Base-by-base conservation (phyloP, 2,113 vertebrate genomes). In the Antechinus stuartii region DNA sequence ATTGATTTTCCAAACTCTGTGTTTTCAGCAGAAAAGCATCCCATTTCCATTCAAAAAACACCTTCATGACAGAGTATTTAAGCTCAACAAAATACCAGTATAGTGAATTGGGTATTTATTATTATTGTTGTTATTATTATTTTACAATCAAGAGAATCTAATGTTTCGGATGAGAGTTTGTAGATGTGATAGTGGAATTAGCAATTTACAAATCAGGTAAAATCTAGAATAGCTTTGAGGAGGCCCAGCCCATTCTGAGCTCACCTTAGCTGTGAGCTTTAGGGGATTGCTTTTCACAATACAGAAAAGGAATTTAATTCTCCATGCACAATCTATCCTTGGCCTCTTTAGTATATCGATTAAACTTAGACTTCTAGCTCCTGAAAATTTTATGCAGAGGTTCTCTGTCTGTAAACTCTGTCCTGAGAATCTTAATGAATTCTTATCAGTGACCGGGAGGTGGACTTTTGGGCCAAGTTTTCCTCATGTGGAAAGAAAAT, bases 141-240 rank as follows among this genome's bases (percentile, higher is more conserved):
- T 54, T 97, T 90, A 94, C 95, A 96, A 96, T 96, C 95, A 93
- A 94, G 96, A 97, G 92, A 96, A 96, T 96, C 91, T 54, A 49
- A 23, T 35, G 91, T 53, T 12, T 91, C 47, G 94, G 95, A 95
- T 92, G 54, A 92, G 91, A 97, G 97, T 97, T 97, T 93, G 42
- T 95, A 95, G 56, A 91, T 97, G 96, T 95, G 97, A 96, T 92
- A 93, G 93, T 96, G 90, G 92, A 93, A 14, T 52, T 96, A 94
- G 95, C 95, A 98, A 92, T 97, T 98, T 98, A 94, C 84, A 97
- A 96, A 96, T 97, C 96, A 98, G 95, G 91, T 97, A 95, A 98
- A 98, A 97, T 92, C 91, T 89, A 84, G 94, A 95, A 53, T 90
- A 94, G n/a, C 92, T 84, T 52, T 94, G 95, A 76, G 84, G 96